Percentiles rank a stretch among this genome's conserved stretches.
Evolutionary conservation across 2,888 invertebrate genomes (phyloP).

Genomic region (Amblyjoppa proteus): DNA sequence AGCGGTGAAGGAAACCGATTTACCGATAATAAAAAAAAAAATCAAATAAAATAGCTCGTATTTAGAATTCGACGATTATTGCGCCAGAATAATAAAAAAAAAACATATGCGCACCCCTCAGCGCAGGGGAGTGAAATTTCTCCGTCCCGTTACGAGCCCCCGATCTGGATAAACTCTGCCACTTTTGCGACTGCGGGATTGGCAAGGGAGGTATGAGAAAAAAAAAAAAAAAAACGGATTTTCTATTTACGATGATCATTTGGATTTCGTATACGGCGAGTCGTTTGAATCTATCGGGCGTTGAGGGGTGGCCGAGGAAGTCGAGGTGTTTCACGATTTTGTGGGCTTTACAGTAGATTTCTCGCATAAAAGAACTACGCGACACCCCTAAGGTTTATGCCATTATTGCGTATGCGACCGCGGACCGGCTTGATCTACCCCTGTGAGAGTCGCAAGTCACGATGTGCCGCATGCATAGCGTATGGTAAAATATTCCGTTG

Average conservation of each 20-base stretch:
- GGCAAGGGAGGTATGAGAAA: conserved; percentile 20
- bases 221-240: conserved; percentile 79
- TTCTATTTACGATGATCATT: conserved; percentile 84
- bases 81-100: background rate
- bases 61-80: conserved; percentile 21
- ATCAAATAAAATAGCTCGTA: background rate
- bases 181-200: conserved; percentile 72
- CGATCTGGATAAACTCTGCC: conserved; percentile 76
- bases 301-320: conserved; percentile 65
- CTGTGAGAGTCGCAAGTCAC: conserved; percentile 19
- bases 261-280: conserved; percentile 75
- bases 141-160: conserved; percentile 16
- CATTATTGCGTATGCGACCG: conserved; percentile 83
- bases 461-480: conserved; percentile 62
- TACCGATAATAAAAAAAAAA: background rate
- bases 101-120: conserved; percentile 1
- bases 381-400: conserved; percentile 81
- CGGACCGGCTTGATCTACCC: conserved; percentile 61
- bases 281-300: conserved; percentile 67
- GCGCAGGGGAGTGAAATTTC: conserved; percentile 4
- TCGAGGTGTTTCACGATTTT: conserved; percentile 74
- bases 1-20: background rate
- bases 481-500: conserved; percentile 74
- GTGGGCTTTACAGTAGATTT: conserved; percentile 80
- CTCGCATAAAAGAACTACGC: conserved; percentile 76